Base-by-base conservation (phyloP, 2,113 vertebrate species). In the Trichechus manatus region DNA sequence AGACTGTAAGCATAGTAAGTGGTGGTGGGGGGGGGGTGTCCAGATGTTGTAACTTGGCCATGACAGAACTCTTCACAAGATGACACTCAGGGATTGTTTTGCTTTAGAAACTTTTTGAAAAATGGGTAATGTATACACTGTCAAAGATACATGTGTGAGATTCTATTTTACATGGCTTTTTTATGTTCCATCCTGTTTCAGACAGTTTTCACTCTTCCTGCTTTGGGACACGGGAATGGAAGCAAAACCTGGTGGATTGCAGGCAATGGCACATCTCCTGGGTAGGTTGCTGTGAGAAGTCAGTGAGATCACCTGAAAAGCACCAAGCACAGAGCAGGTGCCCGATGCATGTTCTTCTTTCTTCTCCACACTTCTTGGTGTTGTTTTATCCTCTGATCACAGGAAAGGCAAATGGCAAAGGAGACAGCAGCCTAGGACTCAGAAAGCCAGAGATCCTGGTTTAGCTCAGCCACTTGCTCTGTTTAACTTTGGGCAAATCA, bases 331-430 rank as follows among this genome's bases (percentile, higher is more conserved):
- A 20, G 13, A 56, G 29, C 27, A 36, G 6, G 44, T 66, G 8
- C 14, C 50, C 15, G 6, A 22, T 10, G 10, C 11, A 68, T 68
- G 53, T 5, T 23, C 15, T 25, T n/a, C 33, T 23, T 19, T 3
- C 13, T 19, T 3, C 13, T 6, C 20, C 10, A 9, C 0, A 9
- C 9, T 31, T 9, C n/a, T 33, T 63, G 36, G 6, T 56, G 13
- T 22, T 61, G 7, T 27, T 22, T 6, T 14, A 4, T 44, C 63
- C 29, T 66, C 39, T 39, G 74, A 29, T 64, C 6, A 66, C 14
- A 36, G 22, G 22, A 74, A 36, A 86, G 39, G 13, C 15, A 53
- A 50, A 14, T 0, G 22, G 44, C 20, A 1, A 44, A 33, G 31
- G 0, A 10, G 5, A 1, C 19, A 36, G 4, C 9, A n/a, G 22